phyloP scores from a whole-genome alignment of 1,140 invertebrate species.

The Drosophila mauritiana region DNA sequence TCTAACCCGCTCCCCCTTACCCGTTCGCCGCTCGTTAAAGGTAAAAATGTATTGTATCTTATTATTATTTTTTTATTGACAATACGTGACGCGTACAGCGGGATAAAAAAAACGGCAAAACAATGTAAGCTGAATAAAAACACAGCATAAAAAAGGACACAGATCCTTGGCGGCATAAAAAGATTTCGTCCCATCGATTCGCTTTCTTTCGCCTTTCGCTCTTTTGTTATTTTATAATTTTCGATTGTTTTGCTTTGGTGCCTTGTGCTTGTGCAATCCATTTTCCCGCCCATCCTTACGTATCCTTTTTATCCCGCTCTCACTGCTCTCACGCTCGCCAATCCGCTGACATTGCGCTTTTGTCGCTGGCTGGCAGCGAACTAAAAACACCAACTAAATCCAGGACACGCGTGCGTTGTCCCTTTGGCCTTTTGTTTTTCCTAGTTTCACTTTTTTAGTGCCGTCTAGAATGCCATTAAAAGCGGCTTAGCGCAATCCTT shows the following conservation, averaged over 20 bases:
- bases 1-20: slow-evolving; percentile 10
- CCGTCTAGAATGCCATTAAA: slow-evolving; percentile 66
- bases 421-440: slow-evolving; percentile 33
- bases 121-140: slow-evolving; percentile 10
- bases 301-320: not conserved
- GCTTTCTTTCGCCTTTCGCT: slow-evolving; percentile 26
- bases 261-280: slow-evolving; percentile 38
- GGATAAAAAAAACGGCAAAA: slow-evolving; percentile 52
- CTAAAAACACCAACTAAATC: slow-evolving; percentile 33
- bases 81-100: slow-evolving; percentile 82
- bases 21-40: slow-evolving; percentile 67
- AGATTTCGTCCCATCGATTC: slow-evolving; percentile 72
- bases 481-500: slow-evolving; percentile 68
- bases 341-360: slow-evolving; percentile 72
- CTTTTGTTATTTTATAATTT: slow-evolving; percentile 83
- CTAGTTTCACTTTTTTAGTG: slow-evolving; percentile 31
- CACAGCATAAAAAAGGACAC: slow-evolving; percentile 31
- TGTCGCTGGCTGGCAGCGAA: slow-evolving; percentile 45
- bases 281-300: slow-evolving; percentile 15
- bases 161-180: slow-evolving; percentile 71
- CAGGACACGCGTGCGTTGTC: slow-evolving; percentile 36
- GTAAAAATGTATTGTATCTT: slow-evolving; percentile 84
- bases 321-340: slow-evolving; percentile 1
- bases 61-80: slow-evolving; percentile 84
- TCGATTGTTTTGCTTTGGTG: slow-evolving; percentile 78